Evolutionary conservation across 2,113 vertebrate genomes (phyloP).

Genomic region (Crotalus horridus): DNA sequence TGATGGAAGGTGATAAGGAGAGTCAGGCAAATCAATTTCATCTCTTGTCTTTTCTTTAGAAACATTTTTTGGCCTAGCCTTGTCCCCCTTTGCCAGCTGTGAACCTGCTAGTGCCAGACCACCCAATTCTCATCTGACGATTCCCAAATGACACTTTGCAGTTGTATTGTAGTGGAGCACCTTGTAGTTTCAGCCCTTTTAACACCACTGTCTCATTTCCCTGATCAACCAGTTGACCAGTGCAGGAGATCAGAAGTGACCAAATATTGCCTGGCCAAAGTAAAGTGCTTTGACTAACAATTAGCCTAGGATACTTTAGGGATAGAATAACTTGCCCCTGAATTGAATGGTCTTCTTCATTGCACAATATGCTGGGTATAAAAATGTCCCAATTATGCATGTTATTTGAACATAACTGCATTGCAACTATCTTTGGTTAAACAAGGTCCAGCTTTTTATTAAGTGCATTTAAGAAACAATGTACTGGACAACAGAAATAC

Average conservation of each 20-base stretch:
- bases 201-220: neutral
- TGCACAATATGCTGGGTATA: neutral
- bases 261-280: neutral
- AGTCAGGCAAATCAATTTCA: neutral
- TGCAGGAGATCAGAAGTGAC: neutral
- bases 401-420: neutral
- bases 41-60: neutral
- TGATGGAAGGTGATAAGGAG: neutral
- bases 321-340: neutral
- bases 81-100: neutral
- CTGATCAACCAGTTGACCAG: neutral
- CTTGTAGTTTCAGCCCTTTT: neutral
- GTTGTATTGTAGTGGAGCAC: neutral
- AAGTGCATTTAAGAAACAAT: too few relatives aligned
- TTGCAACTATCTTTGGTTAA: too few relatives aligned
- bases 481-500: too few relatives aligned
- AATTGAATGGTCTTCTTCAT: neutral
- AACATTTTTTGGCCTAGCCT: neutral
- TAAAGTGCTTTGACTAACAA: neutral
- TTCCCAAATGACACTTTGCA: neutral
- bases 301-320: neutral
- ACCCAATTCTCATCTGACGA: neutral
- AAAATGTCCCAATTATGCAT: neutral
- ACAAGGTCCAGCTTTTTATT: too few relatives aligned
- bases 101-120: neutral